Conservation (phyloP, 2,888 invertebrate species). For the Chymomyza procnemis region DNA sequence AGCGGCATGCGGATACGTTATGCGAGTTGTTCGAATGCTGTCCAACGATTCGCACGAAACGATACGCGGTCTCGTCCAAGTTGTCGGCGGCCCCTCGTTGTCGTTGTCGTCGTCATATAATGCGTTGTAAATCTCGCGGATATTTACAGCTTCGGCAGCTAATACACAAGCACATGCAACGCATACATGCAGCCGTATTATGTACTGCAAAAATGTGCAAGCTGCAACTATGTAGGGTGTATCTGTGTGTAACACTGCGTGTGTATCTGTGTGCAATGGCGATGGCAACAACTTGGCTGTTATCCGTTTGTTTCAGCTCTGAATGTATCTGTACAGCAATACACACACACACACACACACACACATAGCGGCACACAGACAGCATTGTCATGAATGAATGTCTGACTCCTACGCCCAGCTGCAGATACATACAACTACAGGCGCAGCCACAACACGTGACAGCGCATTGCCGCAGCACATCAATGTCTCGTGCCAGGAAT, state of each 20-base stretch:
- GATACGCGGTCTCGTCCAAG: conserved; percentile 31
- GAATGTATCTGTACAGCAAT: conserved; percentile 12
- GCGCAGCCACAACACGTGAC: conserved; percentile 6
- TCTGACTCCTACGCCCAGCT: conserved; percentile 10
- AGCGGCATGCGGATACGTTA: conserved; percentile 40
- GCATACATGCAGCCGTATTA: conserved; percentile 6
- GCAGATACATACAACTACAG: conserved; percentile 4
- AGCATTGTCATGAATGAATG: conserved; percentile 25
- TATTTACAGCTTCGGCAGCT: conserved; percentile 75
- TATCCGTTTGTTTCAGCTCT: background rate
- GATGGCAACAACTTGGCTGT: background rate
- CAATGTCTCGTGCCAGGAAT: conserved; percentile 57
- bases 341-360: too few species aligned
- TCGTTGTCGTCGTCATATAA: conserved; percentile 31
- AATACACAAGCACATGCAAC: conserved; percentile 30
- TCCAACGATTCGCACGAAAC: conserved; percentile 40
- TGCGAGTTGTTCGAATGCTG: conserved; percentile 36
- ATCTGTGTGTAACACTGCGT: background rate
- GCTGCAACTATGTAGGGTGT: conserved; percentile 4
- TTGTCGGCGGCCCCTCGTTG: conserved; percentile 18
- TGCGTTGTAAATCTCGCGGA: conserved; percentile 76
- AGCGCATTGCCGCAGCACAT: background rate
- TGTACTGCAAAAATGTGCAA: conserved; percentile 33
- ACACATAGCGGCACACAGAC: background rate
- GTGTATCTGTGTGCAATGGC: conserved; percentile 13